Evolutionary conservation across 2,113 vertebrate genomes (phyloP).

Genomic region (Craseonycteris thonglongyai): DNA sequence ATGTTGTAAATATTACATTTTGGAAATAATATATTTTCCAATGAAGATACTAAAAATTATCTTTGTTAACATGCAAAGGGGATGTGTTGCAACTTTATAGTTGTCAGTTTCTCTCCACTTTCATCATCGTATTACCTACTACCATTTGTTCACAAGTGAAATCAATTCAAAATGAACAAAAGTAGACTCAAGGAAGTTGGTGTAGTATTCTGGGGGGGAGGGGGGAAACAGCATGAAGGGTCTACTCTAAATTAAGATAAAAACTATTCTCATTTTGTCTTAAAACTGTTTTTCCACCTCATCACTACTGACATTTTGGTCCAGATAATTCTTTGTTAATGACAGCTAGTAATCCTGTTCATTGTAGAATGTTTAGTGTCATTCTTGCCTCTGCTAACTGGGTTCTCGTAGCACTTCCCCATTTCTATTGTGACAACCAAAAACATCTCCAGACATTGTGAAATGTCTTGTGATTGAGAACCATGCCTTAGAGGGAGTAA

Average conservation of each 20-base stretch:
- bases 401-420: background rate
- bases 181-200: background rate
- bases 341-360: background rate
- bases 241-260: background rate
- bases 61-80: background rate
- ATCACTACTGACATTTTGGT: background rate
- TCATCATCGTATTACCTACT: background rate
- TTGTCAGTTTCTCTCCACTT: background rate
- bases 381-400: background rate
- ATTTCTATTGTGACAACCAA: background rate
- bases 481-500: background rate
- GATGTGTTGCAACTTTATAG: background rate
- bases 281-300: background rate
- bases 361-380: background rate
- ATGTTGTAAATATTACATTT: background rate
- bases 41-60: background rate
- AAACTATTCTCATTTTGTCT: background rate
- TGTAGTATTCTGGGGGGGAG: background rate
- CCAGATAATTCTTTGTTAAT: background rate
- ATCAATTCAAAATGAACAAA: background rate
- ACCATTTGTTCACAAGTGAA: background rate
- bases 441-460: background rate
- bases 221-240: background rate
- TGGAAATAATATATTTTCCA: background rate
- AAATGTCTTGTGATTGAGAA: background rate